Base-by-base conservation (phyloP, 2,113 vertebrate species). In the Patagioenas fasciata region DNA sequence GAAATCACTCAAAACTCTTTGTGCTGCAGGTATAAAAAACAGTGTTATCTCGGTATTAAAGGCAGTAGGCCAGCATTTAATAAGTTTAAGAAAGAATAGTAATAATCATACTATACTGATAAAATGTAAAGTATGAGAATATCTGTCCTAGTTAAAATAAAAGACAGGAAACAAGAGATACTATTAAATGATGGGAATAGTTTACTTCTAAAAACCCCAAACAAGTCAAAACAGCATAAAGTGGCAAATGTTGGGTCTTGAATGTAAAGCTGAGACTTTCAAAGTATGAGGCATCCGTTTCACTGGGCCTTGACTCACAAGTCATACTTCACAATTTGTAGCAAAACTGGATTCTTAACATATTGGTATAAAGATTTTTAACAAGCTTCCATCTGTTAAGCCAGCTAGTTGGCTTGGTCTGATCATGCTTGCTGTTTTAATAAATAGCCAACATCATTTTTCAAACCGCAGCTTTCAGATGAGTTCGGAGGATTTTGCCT, bases 361-460 rank as follows among this genome's bases (percentile, higher is more conserved):
- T 97, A 97, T 94, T 91, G 94, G 93, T 94, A 95, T 95, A 91
- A 93, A 95, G 90, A 91, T 95, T 97, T 96, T 95, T 89, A 94
- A 94, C 94, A 96, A 94, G 87, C 92, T 93, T 95, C 96, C 96
- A 97, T 97, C 96, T 97, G 95, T 96, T 96, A 96, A 95, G 81
- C 83, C 71, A 92, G 64, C 1, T 77, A 96, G 57, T 92, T 96
- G 95, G 94, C 92, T 97, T 95, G 88, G 89, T 94, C 72, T 93
- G 87, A 94, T 95, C 80, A 42, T 83, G 79, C 87, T 95, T 80
- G 87, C 82, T 96, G 91, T 93, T 97, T 97, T 95, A 97, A 91
- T 96, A 96, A 97, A 95, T 90, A 95, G 77, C 88, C 88, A 93
- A 72, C 66, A 87, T 94, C 28, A 87, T 88, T 96, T 97, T 94